A percentile compares a stretch with the other conserved stretches of the same genome.
These are phyloP conservation scores for Omphaloscelis lunosa DNA, from an alignment of 2,888 invertebrate genomes.

Conservation along the genomic window DNA sequence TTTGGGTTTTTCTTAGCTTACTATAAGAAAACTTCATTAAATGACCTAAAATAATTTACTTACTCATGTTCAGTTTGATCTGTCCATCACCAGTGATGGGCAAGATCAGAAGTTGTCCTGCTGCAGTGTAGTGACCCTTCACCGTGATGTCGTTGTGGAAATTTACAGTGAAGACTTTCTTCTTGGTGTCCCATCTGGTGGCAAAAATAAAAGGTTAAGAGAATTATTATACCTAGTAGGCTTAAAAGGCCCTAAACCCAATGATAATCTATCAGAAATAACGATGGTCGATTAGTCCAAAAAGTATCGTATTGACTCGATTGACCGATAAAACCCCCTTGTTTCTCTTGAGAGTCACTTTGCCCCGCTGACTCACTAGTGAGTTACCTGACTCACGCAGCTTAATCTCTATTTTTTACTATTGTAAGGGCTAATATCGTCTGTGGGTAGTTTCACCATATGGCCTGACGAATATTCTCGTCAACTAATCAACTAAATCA, in stretches of 20 bases:
- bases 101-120: slow-evolving; percentile 69
- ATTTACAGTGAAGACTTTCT: slow-evolving; percentile 45
- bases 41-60: slow-evolving; percentile 16
- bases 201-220: background rate
- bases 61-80: slow-evolving; percentile 69
- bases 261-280: background rate
- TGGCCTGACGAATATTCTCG: too few species aligned
- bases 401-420: too few species aligned
- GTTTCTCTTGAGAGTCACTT: too few species aligned
- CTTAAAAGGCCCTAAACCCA: background rate
- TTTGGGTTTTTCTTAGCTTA: background rate
- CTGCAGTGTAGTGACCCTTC: slow-evolving; percentile 72
- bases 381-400: too few species aligned
- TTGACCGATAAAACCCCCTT: background rate
- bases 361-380: too few species aligned
- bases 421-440: too few species aligned
- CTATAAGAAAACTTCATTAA: background rate
- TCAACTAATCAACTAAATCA: too few species aligned
- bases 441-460: too few species aligned
- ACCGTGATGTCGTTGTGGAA: slow-evolving; percentile 49
- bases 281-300: background rate
- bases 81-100: slow-evolving; percentile 75
- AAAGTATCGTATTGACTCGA: background rate
- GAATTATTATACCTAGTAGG: too few species aligned
- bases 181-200: slow-evolving; percentile 55